Conservation (phyloP, 2,888 invertebrate species). For the Synergus japonicus region DNA sequence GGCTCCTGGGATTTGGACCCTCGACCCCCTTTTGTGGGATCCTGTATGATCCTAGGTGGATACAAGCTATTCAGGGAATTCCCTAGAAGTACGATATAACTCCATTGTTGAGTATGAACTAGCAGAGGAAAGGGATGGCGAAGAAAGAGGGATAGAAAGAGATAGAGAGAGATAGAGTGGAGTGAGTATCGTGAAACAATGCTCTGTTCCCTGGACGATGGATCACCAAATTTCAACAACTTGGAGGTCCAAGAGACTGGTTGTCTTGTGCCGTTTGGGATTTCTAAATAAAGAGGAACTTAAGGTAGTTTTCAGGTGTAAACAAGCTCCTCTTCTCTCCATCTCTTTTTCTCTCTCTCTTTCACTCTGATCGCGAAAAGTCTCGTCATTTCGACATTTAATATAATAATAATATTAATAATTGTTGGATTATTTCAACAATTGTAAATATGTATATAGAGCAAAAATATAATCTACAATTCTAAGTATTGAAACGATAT, state of each 20-base stretch:
- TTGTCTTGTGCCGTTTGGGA: neutral
- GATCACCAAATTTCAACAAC: slow-evolving; percentile 32
- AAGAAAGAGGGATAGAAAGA: slow-evolving; percentile 29
- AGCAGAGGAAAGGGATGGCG: slow-evolving; percentile 23
- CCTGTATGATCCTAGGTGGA: slow-evolving; percentile 23
- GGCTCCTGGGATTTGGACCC: slow-evolving; percentile 42
- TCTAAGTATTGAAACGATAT: too few relatives aligned
- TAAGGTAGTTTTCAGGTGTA: neutral
- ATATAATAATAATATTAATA: neutral
- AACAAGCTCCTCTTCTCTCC: neutral
- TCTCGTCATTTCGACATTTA: too few relatives aligned
- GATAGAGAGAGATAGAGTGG: slow-evolving; percentile 39
- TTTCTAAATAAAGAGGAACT: neutral
- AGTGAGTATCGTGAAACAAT: slow-evolving; percentile 41
- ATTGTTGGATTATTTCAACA: too few relatives aligned
- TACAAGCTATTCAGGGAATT: slow-evolving; percentile 31
- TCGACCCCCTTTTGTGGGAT: slow-evolving; percentile 33
- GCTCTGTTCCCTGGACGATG: slow-evolving; percentile 35
- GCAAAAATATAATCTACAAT: too few relatives aligned
- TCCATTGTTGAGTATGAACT: slow-evolving; percentile 28
- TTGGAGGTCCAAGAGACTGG: neutral
- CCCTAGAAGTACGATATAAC: slow-evolving; percentile 23
- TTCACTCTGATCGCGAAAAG: neutral
- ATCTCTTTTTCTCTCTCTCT: neutral
- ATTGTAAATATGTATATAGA: too few relatives aligned